Evolutionary conservation across 2,888 invertebrate species (phyloP), one percentile per base, ranked within the genome.

Genomic region (Melipona beecheii): DNA sequence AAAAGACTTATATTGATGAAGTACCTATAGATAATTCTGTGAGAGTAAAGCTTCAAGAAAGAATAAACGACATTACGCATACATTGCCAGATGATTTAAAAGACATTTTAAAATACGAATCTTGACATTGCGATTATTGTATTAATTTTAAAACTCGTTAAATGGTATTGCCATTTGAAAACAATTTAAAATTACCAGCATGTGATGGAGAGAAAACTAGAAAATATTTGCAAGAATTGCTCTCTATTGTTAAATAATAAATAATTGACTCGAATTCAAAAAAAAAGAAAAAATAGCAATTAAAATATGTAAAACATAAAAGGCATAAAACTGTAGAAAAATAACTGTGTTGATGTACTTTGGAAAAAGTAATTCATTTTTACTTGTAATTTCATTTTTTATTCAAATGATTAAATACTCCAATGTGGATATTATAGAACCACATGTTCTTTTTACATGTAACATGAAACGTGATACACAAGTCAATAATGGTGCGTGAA

Each of bases 1-100:
- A 97, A 93, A 95, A 96, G 92, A 95, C 95, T 92, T 95, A 95
- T 88, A 94, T 95, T 86, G 95, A 95, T 88, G 96, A 96, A 92
- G 93, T 96, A 76, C 95, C 95, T 21, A 93, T 96, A 54, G 95
- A 95, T 80, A 96, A 96, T 90, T 96, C 96, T 79, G 96, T 96
- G 54, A 96, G 96, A 91, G 96, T 97, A 91, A 96, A 96, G 93
- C 93, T 97, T 78, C 95, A 95, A 75, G 95, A 96, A 90, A 96
- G 98, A 90, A 95, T 98, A 91, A 97, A 97, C 85, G 97, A 97
- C 92, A 97, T 98, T 85, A 97, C 98, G 89, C 96, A 96, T 93
- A 96, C 97, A 78, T 95, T 98, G 91, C 98, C 98, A 6, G 98
- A 98, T 84, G 98, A 98, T 95, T 96, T 98, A 94, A 97, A 97